These are phyloP conservation scores for Mesoclemmys tuberculata DNA, from an alignment of 2,113 vertebrate genomes.

Conservation along the genomic window DNA sequence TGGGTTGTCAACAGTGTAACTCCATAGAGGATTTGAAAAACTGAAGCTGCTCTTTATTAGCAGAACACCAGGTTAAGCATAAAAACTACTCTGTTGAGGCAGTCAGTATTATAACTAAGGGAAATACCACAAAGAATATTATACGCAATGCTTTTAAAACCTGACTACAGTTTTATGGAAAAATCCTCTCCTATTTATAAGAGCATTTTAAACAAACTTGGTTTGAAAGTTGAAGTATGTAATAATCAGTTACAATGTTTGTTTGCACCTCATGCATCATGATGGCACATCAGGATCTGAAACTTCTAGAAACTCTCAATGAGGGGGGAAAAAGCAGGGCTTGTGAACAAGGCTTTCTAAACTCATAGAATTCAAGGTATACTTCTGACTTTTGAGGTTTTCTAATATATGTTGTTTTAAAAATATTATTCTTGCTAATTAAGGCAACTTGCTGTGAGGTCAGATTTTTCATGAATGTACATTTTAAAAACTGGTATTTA, in stretches of 20 bases:
- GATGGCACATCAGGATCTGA: neutral
- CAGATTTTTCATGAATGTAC: neutral
- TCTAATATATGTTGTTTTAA: neutral
- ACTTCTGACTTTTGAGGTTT: neutral
- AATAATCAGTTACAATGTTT: conserved; percentile 30
- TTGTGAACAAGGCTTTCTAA: neutral
- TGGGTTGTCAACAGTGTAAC: neutral
- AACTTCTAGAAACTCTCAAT: neutral
- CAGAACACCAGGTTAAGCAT: neutral
- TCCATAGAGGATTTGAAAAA: neutral
- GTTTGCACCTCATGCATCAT: neutral
- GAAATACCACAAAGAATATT: neutral
- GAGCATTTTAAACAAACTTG: conserved; percentile 3
- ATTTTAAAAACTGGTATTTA: neutral
- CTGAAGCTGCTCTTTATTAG: neutral
- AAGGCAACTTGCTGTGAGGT: neutral
- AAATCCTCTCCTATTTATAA: neutral
- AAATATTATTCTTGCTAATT: neutral
- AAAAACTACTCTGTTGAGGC: neutral
- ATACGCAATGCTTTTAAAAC: neutral
- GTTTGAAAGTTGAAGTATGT: neutral
- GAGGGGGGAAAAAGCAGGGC: neutral
- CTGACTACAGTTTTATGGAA: neutral
- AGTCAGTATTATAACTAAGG: neutral
- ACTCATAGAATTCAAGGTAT: rapidly evolving